Evolutionary conservation across 2,797 vertebrate genomes (phyloP).

Genomic region (Chiroxiphia lanceolata): DNA sequence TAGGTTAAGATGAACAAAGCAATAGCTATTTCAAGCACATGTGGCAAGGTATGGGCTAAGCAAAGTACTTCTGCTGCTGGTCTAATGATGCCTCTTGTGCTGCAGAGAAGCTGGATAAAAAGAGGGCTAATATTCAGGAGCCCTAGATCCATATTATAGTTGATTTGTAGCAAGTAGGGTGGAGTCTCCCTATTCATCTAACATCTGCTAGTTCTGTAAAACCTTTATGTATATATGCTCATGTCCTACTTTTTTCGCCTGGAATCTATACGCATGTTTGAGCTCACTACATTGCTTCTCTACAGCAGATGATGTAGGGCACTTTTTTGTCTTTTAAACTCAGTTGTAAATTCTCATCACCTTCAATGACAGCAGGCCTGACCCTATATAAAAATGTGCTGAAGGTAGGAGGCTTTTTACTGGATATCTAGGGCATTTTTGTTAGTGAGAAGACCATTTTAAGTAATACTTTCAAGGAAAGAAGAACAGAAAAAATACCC

Average conservation of each 20-base stretch:
- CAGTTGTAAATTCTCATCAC: neutral
- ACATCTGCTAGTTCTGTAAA: slow-evolving; percentile 7
- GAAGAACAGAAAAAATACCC: neutral
- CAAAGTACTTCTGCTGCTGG: neutral
- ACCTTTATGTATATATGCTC: neutral
- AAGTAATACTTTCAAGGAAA: neutral
- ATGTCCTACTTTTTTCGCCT: neutral
- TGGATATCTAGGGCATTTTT: neutral
- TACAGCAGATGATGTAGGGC: neutral
- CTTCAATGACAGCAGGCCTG: neutral
- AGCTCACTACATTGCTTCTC: neutral
- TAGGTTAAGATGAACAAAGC: neutral
- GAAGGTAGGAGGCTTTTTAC: neutral
- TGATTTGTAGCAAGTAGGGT: neutral
- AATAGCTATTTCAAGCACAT: neutral
- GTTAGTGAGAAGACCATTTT: neutral
- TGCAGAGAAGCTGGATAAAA: slow-evolving; percentile 1
- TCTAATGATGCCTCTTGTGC: neutral
- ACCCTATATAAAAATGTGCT: neutral
- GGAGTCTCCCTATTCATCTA: slow-evolving; percentile 21
- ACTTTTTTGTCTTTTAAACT: neutral
- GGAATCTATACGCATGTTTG: neutral
- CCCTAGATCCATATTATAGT: neutral
- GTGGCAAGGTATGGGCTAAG: neutral
- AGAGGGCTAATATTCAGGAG: neutral